Percentiles rank a stretch among this genome's conserved stretches.
These are phyloP conservation scores for Drosophila carrolli DNA, from an alignment of 1,140 invertebrate genomes.

Conservation along the genomic window DNA sequence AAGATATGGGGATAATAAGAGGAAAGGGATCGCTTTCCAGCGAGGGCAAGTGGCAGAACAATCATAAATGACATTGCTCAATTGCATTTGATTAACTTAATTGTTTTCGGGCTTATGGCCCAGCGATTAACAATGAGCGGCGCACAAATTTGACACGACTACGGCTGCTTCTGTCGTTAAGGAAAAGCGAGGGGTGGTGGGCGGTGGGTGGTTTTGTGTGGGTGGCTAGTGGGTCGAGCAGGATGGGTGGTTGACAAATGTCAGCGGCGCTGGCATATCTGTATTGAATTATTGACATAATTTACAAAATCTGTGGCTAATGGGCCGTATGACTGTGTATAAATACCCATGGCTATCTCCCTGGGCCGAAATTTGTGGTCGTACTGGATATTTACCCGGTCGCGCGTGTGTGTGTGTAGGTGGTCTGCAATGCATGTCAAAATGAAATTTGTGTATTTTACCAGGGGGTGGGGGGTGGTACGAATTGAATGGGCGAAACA, in stretches of 20 bases:
- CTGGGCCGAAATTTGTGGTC: constrained; percentile 19
- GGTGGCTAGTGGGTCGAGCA: background rate
- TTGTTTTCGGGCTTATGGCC: constrained; percentile 78
- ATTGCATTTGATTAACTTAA: constrained; percentile 83
- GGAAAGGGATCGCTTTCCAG: constrained; percentile 29
- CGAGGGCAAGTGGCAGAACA: constrained; percentile 58
- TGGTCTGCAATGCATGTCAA: constrained; percentile 65
- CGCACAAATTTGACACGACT: constrained; percentile 75
- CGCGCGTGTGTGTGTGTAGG: constrained; percentile 21
- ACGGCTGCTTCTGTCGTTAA: constrained; percentile 54
- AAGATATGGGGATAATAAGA: constrained; percentile 9
- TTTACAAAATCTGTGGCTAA: constrained; percentile 83
- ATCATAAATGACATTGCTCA: constrained; percentile 83
- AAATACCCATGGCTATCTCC: constrained; percentile 58
- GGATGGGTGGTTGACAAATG: constrained; percentile 56
- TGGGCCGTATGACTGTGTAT: constrained; percentile 71
- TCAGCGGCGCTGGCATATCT: constrained; percentile 74
- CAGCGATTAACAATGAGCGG: constrained; percentile 73
- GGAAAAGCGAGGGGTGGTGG: constrained; percentile 28
- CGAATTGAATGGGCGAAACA: constrained; percentile 1
- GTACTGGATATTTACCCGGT: constrained; percentile 40
- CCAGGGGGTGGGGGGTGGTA: background rate
- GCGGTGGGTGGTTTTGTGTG: background rate
- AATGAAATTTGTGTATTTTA: constrained; percentile 68
- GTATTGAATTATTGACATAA: constrained; percentile 83